A percentile compares a stretch with the other conserved stretches of the same genome.
phyloP scores from a whole-genome alignment of 2,797 vertebrate species.

The Bufotes viridis region DNA sequence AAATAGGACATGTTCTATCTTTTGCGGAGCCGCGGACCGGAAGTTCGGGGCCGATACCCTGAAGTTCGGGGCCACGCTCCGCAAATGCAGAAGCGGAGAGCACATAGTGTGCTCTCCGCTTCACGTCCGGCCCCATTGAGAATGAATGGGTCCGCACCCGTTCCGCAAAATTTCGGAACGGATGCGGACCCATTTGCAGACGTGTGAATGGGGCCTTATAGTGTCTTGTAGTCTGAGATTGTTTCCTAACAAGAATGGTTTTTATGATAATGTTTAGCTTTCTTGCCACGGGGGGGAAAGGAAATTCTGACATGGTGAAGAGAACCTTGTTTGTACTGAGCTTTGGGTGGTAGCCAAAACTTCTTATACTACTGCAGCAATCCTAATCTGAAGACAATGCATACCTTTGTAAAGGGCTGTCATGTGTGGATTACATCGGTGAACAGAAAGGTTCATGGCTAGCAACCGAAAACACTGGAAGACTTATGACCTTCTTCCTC shows the following conservation, averaged over 20 bases:
- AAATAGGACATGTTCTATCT: too few species aligned
- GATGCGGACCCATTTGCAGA: too few species aligned
- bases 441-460: conserved; percentile 18
- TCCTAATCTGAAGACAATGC: conserved; percentile 63
- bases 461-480: conserved; percentile 43
- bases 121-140: too few species aligned
- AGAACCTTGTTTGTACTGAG: conserved; percentile 68
- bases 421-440: conserved; percentile 34
- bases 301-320: conserved; percentile 67
- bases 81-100: too few species aligned
- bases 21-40: too few species aligned
- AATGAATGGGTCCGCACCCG: too few species aligned
- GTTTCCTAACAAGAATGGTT: conserved; percentile 39
- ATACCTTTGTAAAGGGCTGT: conserved; percentile 53
- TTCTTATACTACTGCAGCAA: conserved; percentile 54
- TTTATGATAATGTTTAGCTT: conserved; percentile 48
- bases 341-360: conserved; percentile 65
- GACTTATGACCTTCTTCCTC: background rate
- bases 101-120: too few species aligned
- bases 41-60: too few species aligned
- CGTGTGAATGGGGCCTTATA: too few species aligned
- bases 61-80: too few species aligned
- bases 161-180: too few species aligned
- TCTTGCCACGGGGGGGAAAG: conserved; percentile 60
- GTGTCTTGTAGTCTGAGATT: background rate